These are phyloP conservation scores for Pseudeuparius sepicola DNA, from an alignment of 2,888 invertebrate genomes.

Conservation along the genomic window DNA sequence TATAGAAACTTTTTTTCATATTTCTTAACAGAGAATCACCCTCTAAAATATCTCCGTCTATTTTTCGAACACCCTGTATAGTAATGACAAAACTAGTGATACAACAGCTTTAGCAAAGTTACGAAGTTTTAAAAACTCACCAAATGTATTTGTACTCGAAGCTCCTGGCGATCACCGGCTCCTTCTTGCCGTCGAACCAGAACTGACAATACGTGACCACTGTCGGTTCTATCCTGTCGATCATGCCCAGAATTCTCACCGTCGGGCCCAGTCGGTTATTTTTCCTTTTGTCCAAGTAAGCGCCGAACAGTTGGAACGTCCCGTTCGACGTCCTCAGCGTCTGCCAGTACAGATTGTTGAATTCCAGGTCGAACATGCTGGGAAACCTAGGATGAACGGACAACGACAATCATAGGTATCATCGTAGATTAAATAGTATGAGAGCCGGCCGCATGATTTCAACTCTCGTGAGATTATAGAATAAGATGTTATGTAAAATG, in stretches of 20 bases:
- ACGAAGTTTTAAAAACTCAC: too few species aligned
- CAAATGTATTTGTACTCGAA: slow-evolving; percentile 90
- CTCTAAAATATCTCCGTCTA: too few species aligned
- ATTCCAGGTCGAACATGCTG: slow-evolving; percentile 81
- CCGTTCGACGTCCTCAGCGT: slow-evolving; percentile 71
- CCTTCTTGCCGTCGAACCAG: slow-evolving; percentile 78
- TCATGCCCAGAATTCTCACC: slow-evolving; percentile 73
- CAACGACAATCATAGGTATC: too few species aligned
- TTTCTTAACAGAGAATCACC: too few species aligned
- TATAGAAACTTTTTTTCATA: too few species aligned
- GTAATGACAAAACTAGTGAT: too few species aligned
- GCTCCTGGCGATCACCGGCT: slow-evolving; percentile 70
- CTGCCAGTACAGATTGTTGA: slow-evolving; percentile 92
- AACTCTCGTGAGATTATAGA: too few species aligned
- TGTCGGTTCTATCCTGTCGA: slow-evolving; percentile 78
- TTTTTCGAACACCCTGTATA: too few species aligned
- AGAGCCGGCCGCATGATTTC: too few species aligned
- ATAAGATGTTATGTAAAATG: too few species aligned
- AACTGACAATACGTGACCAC: slow-evolving; percentile 77
- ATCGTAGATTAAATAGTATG: too few species aligned
- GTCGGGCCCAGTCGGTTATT: slow-evolving; percentile 73
- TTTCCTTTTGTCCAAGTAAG: slow-evolving; percentile 75
- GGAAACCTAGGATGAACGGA: slow-evolving; percentile 50
- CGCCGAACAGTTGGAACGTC: slow-evolving; percentile 85
- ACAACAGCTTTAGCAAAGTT: too few species aligned